These are phyloP conservation scores for Thecocarcelia acutangulata DNA, from an alignment of 2,888 invertebrate species.

Conservation along the genomic window DNA sequence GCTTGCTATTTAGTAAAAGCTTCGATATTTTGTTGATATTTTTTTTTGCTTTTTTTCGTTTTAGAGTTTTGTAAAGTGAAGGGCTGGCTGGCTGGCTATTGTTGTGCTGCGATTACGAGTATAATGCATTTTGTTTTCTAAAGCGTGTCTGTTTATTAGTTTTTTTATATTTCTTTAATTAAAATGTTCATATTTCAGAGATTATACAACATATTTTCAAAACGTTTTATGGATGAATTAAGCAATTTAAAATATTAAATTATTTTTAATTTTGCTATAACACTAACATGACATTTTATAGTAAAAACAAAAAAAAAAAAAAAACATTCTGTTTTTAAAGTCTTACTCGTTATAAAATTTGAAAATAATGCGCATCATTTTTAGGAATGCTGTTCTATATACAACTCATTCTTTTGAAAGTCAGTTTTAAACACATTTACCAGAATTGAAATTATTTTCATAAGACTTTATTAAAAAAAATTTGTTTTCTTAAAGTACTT, in stretches of 20 bases:
- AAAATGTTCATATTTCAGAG: slow-evolving; percentile 31
- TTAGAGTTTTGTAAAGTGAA: slow-evolving; percentile 54
- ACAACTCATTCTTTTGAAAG: too few relatives aligned
- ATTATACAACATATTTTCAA: slow-evolving; percentile 51
- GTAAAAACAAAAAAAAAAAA: too few relatives aligned
- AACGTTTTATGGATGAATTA: slow-evolving; percentile 35
- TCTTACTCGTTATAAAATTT: too few relatives aligned
- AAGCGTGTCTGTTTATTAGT: slow-evolving; percentile 25
- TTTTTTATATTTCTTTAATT: slow-evolving; percentile 13
- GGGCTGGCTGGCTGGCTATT: too few relatives aligned
- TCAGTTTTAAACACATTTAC: too few relatives aligned
- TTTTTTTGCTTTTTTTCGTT: slow-evolving; percentile 43
- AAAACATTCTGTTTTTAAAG: too few relatives aligned
- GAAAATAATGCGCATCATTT: too few relatives aligned
- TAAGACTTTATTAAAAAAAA: background rate
- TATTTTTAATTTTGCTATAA: slow-evolving; percentile 10
- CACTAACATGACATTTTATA: too few relatives aligned
- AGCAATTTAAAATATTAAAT: slow-evolving; percentile 22
- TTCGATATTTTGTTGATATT: slow-evolving; percentile 48
- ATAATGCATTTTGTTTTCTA: slow-evolving; percentile 15
- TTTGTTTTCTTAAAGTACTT: background rate
- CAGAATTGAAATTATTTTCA: too few relatives aligned
- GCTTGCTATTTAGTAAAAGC: slow-evolving; percentile 24
- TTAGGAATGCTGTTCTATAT: too few relatives aligned
- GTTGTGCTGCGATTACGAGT: too few relatives aligned